phyloP scores from a whole-genome alignment of 1,140 invertebrate genomes.

The Araneus ventricosus region DNA sequence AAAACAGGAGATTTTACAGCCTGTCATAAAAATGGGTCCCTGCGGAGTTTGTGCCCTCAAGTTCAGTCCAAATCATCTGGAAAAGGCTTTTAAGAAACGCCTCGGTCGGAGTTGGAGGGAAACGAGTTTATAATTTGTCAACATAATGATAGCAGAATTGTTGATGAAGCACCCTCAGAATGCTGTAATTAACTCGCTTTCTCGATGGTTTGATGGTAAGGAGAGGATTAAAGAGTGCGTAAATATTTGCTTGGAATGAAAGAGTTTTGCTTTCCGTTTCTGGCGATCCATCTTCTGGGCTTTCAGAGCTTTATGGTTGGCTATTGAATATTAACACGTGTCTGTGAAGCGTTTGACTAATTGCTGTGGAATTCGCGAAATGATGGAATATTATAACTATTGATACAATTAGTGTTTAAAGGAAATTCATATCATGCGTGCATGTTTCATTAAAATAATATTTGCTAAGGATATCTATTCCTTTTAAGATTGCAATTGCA shows the following conservation, averaged over 20 bases:
- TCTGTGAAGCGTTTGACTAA: too few relatives aligned
- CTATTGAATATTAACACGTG: too few relatives aligned
- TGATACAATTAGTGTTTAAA: too few relatives aligned
- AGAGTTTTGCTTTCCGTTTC: not conserved
- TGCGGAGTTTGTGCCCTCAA: not conserved
- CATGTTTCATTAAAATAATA: too few relatives aligned
- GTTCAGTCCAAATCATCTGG: not conserved
- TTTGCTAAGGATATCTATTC: too few relatives aligned
- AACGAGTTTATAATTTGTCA: slow-evolving; percentile 50
- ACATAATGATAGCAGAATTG: slow-evolving; percentile 11
- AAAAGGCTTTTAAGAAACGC: not conserved
- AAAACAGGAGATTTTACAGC: slow-evolving; percentile 36
- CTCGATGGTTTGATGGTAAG: not conserved
- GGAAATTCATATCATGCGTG: too few relatives aligned
- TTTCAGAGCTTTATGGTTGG: too few relatives aligned
- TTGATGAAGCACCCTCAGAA: slow-evolving; percentile 16
- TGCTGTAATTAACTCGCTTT: slow-evolving; percentile 29
- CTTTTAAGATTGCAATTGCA: too few relatives aligned
- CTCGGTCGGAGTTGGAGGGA: not conserved
- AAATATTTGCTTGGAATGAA: not conserved
- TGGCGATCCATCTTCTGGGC: not conserved
- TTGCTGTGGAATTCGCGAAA: too few relatives aligned
- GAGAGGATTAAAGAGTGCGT: not conserved
- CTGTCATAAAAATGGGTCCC: slow-evolving; percentile 36
- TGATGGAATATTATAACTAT: too few relatives aligned